Evolutionary conservation across 2,113 vertebrate species (phyloP), one percentile per base, ranked within the genome.

Genomic region (Bungarus multicinctus): DNA sequence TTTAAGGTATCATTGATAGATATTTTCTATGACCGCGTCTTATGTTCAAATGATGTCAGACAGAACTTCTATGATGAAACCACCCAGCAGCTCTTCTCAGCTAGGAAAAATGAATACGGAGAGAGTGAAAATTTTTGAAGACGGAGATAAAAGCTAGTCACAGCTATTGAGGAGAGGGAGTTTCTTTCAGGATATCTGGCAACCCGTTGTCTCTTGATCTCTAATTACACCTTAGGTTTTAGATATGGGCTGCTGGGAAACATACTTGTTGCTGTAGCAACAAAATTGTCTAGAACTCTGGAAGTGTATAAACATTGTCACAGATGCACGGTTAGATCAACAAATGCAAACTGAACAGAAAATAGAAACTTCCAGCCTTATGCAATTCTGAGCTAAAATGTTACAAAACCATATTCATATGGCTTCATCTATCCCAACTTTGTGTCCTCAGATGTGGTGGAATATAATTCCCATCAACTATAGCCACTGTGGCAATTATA

Each of bases 251-350:
- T 96, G 92, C 93, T 95, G 95, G 95, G 93, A 97, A 94, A 93
- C 95, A 95, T 85, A 34, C 93, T 53, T 9, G 98, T 98, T 98
- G 97, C 97, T 97, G 95, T 96, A 95, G 98, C 97, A 98, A 98
- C 98, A 87, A 95, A 97, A 97, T 96, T 98, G 97, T 98, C 97
- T 98, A 96, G 95, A 97, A 96, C 86, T 4, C n/a, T 95, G 94
- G 95, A 97, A 98, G 96, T 95, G 95, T 96, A 97, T 98, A 97
- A 98, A 97, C 97, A 97, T 91, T 98, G 96, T 97, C 97, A 97
- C 97, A 97, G 96, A 98, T 93, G 91, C 93, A 97, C 96, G 97
- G 96, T 96, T 96, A 97, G 97, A 98, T 96, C 96, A 97, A 95
- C 94, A 96, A 52, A 95, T 95, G 94, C 97, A 94, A 97, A 94